Evolutionary conservation across 2,888 invertebrate genomes (phyloP).

Genomic region (Cheiracanthium punctorium): DNA sequence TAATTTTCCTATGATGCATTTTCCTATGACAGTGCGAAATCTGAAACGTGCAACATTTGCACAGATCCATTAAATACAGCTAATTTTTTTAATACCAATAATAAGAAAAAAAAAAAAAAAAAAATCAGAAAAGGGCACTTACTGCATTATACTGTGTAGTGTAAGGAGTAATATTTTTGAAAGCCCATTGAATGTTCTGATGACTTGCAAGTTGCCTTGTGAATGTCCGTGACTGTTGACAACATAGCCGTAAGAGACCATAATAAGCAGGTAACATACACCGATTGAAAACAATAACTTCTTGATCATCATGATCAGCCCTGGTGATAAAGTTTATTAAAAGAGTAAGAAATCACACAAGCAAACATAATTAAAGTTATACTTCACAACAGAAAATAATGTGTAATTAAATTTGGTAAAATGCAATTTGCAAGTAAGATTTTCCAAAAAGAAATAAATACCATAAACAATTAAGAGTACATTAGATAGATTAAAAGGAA

Average conservation of each 20-base stretch:
- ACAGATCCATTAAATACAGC: neutral
- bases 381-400: neutral
- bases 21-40: no score
- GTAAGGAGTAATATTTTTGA: conserved; percentile 96
- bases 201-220: conserved; percentile 91
- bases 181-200: conserved; percentile 97
- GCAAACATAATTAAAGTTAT: neutral
- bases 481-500: no score
- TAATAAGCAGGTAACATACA: conserved; percentile 93
- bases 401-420: neutral
- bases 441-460: no score
- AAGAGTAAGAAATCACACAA: neutral
- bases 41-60: no score
- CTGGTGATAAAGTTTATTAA: conserved; percentile 78
- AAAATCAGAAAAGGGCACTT: conserved; percentile 72
- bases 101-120: neutral
- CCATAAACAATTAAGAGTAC: no score
- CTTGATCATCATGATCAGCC: conserved; percentile 97
- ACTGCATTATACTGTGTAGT: conserved; percentile 92
- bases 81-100: no score
- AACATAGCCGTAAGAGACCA: conserved; percentile 90
- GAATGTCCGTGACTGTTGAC: conserved; percentile 90
- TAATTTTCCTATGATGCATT: no score
- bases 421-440: neutral
- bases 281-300: conserved; percentile 94